Evolutionary conservation across 1,140 invertebrate species (phyloP).

Genomic region (Drosophila nannoptera): DNA sequence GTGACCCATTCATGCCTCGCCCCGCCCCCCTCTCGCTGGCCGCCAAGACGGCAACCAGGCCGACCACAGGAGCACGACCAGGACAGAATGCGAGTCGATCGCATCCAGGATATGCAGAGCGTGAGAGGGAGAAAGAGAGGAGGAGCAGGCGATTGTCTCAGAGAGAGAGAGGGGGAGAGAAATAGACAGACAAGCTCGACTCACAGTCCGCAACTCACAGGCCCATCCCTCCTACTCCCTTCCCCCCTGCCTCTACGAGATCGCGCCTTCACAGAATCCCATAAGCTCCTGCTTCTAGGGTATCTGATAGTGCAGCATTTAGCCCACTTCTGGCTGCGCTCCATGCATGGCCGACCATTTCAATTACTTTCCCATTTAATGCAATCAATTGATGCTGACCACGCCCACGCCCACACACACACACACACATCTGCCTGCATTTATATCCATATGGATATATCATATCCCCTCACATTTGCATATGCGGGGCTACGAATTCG

Average conservation of each 20-base stretch:
- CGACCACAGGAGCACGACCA: conserved; percentile 7
- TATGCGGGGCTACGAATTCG: conserved; percentile 18
- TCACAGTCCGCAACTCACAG: no score
- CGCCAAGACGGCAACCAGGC: neutral
- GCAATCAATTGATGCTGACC: conserved; percentile 9
- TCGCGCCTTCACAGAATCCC: no score
- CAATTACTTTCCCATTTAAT: conserved; percentile 31
- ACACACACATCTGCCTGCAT: neutral
- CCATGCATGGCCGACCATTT: conserved; percentile 21
- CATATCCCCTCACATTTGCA: neutral
- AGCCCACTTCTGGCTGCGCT: neutral
- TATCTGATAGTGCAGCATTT: neutral
- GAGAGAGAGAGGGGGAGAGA: no score
- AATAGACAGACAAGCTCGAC: no score
- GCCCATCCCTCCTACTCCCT: no score
- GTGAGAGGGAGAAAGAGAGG: no score
- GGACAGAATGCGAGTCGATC: no score
- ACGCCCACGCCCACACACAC: neutral
- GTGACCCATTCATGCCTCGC: conserved; percentile 11
- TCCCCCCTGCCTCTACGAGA: neutral
- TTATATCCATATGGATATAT: conserved; percentile 1
- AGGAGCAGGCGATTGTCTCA: no score
- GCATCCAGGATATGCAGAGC: no score
- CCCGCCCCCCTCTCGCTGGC: no score
- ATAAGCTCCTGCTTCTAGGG: neutral